phyloP scores from a whole-genome alignment of 2,113 vertebrate genomes.

The Peromyscus maniculatus region DNA sequence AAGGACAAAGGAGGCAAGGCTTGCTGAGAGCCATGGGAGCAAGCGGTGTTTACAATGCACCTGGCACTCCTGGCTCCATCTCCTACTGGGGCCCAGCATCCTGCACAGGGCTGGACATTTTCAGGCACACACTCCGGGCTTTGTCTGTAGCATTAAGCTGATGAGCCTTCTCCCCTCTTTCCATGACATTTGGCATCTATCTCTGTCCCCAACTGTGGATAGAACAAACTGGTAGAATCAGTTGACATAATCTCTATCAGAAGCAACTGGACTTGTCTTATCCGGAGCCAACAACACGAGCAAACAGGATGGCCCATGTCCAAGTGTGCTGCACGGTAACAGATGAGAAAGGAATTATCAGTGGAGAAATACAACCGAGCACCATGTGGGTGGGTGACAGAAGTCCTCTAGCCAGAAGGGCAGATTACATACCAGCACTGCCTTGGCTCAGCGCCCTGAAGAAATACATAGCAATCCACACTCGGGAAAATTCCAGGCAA shows the following conservation, averaged over 20 bases:
- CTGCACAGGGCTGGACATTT: conserved; percentile 53
- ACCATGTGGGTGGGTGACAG: conserved; percentile 67
- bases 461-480: conserved; percentile 82
- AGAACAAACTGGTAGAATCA: conserved; percentile 81
- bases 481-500: conserved; percentile 85
- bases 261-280: conserved; percentile 73
- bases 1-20: conserved; percentile 44
- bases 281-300: conserved; percentile 45
- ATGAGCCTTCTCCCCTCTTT: conserved; percentile 57
- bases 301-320: conserved; percentile 26
- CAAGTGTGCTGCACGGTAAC: conserved; percentile 39
- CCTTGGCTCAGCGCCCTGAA: conserved; percentile 71
- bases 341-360: conserved; percentile 70
- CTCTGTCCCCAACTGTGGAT: conserved; percentile 39
- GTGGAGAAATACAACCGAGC: conserved; percentile 69
- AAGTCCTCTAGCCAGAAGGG: conserved; percentile 74
- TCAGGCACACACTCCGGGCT: conserved; percentile 58
- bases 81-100: conserved; percentile 22
- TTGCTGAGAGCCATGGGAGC: conserved; percentile 24
- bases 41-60: background rate
- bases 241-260: conserved; percentile 77
- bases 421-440: conserved; percentile 77
- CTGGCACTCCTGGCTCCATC: conserved; percentile 49
- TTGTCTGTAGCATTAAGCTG: conserved; percentile 57
- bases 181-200: conserved; percentile 42